Percentiles rank a stretch among this genome's conserved stretches.
phyloP scores from a whole-genome alignment of 2,888 invertebrate genomes.

The Quadroppia sp. region DNA sequence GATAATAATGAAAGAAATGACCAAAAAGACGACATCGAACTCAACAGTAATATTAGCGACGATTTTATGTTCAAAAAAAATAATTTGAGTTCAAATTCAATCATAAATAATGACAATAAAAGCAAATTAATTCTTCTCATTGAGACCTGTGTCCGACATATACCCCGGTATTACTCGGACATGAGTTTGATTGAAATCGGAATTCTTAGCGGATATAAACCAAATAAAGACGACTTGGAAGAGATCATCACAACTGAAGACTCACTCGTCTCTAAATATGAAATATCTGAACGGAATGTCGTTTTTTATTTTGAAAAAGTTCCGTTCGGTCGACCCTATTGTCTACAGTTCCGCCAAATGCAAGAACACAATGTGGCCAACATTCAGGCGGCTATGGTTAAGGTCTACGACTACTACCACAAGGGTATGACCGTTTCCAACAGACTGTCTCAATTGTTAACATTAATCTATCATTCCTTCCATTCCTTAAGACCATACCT shows the following conservation, averaged over 20 bases:
- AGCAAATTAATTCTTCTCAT: slow-evolving; percentile 34
- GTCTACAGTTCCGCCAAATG: slow-evolving; percentile 41
- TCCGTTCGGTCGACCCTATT: slow-evolving; percentile 29
- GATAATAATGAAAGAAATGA: neutral
- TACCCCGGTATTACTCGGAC: slow-evolving; percentile 39
- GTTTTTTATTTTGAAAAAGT: slow-evolving; percentile 41
- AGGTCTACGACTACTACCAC: slow-evolving; percentile 49
- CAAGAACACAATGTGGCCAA: slow-evolving; percentile 42
- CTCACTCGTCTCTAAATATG: slow-evolving; percentile 37
- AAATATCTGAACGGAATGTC: slow-evolving; percentile 21
- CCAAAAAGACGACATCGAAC: neutral
- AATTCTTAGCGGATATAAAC: slow-evolving; percentile 47
- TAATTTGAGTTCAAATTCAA: slow-evolving; percentile 21
- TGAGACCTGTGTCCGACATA: slow-evolving; percentile 40
- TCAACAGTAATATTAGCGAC: neutral
- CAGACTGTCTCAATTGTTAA: neutral
- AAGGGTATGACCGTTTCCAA: slow-evolving; percentile 42
- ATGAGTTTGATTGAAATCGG: slow-evolving; percentile 48
- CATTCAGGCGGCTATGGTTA: slow-evolving; percentile 46
- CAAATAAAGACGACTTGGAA: slow-evolving; percentile 45
- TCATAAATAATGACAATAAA: neutral
- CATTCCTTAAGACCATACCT: slow-evolving; percentile 29
- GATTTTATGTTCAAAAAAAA: neutral
- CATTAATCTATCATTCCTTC: neutral
- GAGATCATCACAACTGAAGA: slow-evolving; percentile 29